Evolutionary conservation across 2,888 invertebrate genomes (phyloP), one percentile per base, ranked within the genome.

Genomic region (Phyto melanocephala): DNA sequence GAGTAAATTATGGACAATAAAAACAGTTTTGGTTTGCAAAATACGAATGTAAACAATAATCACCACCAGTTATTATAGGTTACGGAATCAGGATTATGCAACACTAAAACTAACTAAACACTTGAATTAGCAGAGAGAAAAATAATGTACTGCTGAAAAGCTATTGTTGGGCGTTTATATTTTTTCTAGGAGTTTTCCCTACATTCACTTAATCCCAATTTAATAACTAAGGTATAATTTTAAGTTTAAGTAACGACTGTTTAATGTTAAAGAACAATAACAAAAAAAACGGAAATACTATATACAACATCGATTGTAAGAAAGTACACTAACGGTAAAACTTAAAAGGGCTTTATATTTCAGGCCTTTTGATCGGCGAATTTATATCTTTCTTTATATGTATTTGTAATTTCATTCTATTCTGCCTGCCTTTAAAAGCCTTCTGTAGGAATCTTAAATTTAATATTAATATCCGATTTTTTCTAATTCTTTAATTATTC

Each of bases 181-280:
- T 28, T 52, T 52, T 3, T 40, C 6, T 6, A 17, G 22, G n/a
- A 54, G 37, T 24, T 60, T 52, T 5, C 24, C 24, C 28, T 7
- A 52, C 67, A 68, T 52, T 68, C 67, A 68, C 52, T 67, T 40
- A 67, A 52, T 52, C 52, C 15, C 37, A 52, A 67, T 67, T 67
- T 67, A 67, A 37, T 13, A 52, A 67, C 50, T 42, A 42, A 50
- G n/a, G n/a, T n/a, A n/a, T n/a, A n/a, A n/a, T n/a, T n/a, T n/a
- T n/a, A n/a, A n/a, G n/a, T n/a, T n/a, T n/a, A n/a, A n/a, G n/a
- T 15, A 15, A 8, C n/a, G 10, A n/a, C 6, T 37, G 28, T 35
- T 56, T 6, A 24, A 50, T 1, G 15, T 6, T 15, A n/a, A 24
- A 7, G 52, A 28, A 8, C 1, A n/a, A 22, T 11, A 50, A 13